Percentiles rank a stretch among this genome's conserved stretches.
These are phyloP conservation scores for Conops quadrifasciatus DNA, from an alignment of 2,888 invertebrate genomes.

Conservation along the genomic window DNA sequence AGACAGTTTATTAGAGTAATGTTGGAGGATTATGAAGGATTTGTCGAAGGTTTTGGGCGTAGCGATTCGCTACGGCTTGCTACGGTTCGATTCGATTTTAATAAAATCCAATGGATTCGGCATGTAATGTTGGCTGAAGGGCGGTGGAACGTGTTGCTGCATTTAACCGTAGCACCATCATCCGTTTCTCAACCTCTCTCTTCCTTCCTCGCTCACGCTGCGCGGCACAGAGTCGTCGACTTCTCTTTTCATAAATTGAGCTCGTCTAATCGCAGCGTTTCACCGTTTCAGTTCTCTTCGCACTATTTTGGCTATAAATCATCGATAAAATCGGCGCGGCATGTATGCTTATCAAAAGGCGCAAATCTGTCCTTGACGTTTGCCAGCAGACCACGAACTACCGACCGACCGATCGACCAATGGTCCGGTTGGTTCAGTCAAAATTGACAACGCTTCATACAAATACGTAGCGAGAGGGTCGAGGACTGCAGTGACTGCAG, in stretches of 20 bases:
- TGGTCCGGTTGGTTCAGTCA: background rate
- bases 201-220: background rate
- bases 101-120: background rate
- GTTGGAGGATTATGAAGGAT: slow-evolving; percentile 46
- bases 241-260: slow-evolving; percentile 10
- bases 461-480: too few species aligned
- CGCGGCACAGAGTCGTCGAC: background rate
- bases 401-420: background rate
- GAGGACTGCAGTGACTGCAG: too few species aligned
- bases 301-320: slow-evolving; percentile 22
- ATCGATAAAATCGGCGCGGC: slow-evolving; percentile 1
- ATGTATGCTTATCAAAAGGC: background rate
- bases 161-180: background rate
- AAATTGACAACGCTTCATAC: too few species aligned
- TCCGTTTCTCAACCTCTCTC: too few species aligned
- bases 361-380: slow-evolving; percentile 21
- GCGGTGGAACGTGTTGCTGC: background rate
- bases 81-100: background rate
- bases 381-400: background rate
- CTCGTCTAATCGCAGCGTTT: slow-evolving; percentile 20
- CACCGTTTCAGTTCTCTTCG: slow-evolving; percentile 19
- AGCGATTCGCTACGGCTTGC: background rate
- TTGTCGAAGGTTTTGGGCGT: slow-evolving; percentile 35
- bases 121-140: background rate
- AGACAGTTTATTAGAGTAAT: slow-evolving; percentile 38